phyloP scores from a whole-genome alignment of 2,888 invertebrate species.

The Leptura quadrifasciata region DNA sequence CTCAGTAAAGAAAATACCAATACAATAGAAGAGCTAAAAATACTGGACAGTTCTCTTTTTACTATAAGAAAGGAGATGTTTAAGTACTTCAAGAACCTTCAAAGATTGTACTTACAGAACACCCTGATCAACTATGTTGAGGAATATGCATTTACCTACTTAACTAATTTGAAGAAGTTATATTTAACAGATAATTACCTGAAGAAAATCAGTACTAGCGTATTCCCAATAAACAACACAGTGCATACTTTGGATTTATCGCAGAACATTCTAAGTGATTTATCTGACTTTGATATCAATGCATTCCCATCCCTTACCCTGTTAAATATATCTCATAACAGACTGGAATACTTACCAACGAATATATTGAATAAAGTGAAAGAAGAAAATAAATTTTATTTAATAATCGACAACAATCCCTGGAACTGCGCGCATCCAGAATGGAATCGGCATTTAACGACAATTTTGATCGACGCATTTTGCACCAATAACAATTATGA shows the following conservation, averaged over 20 bases:
- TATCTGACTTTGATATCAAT: constrained; percentile 54
- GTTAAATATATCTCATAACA: constrained; percentile 58
- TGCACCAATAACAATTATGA: constrained; percentile 45
- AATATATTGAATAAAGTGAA: constrained; percentile 50
- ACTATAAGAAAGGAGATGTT: constrained; percentile 45
- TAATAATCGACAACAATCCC: constrained; percentile 58
- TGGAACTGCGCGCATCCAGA: constrained; percentile 55
- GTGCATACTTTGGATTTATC: constrained; percentile 53
- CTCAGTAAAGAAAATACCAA: constrained; percentile 44
- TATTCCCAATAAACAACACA: constrained; percentile 41
- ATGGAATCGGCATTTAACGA: constrained; percentile 48
- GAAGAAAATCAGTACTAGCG: constrained; percentile 43
- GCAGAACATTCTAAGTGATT: constrained; percentile 53
- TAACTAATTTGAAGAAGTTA: constrained; percentile 43
- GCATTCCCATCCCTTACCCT: constrained; percentile 52
- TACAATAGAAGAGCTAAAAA: constrained; percentile 43
- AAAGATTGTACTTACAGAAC: constrained; percentile 47
- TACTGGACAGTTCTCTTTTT: constrained; percentile 47
- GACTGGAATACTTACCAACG: constrained; percentile 52
- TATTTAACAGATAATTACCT: constrained; percentile 50
- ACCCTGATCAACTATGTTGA: constrained; percentile 46
- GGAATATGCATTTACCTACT: constrained; percentile 45
- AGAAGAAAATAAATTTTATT: constrained; percentile 52
- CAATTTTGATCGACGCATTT: constrained; percentile 45
- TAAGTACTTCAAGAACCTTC: constrained; percentile 48